Evolutionary conservation across 2,797 vertebrate genomes (phyloP).

Genomic region (Chaetodon trifasciatus): DNA sequence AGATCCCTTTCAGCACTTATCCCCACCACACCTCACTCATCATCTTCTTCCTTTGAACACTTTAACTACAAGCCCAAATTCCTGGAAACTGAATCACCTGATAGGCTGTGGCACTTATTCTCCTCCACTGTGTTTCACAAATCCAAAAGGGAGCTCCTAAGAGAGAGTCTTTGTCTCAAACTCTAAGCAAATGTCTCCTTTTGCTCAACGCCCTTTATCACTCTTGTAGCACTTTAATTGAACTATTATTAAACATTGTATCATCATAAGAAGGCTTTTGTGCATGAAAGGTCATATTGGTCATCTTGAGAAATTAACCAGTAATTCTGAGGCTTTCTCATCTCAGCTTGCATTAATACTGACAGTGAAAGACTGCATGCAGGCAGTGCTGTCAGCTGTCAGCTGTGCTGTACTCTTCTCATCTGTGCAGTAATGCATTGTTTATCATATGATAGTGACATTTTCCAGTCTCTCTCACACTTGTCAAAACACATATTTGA

Average conservation of each 20-base stretch:
- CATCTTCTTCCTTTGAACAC: neutral
- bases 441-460: too few species aligned
- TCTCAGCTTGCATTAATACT: too few species aligned
- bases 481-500: too few species aligned
- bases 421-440: too few species aligned
- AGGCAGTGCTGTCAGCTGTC: too few species aligned
- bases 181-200: neutral
- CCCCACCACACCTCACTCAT: neutral
- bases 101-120: neutral
- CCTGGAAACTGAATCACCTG: neutral
- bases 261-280: neutral
- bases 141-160: neutral
- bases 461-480: too few species aligned
- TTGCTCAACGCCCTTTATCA: too few species aligned
- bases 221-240: too few species aligned
- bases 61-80: neutral
- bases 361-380: too few species aligned
- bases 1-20: neutral
- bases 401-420: too few species aligned
- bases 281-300: neutral
- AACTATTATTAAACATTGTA: neutral
- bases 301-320: neutral
- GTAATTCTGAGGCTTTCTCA: too few species aligned
- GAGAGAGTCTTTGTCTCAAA: too few species aligned
- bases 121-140: neutral